Evolutionary conservation across 2,113 vertebrate genomes (phyloP), one percentile per base, ranked within the genome.

Genomic region (Platycercus adscitus): DNA sequence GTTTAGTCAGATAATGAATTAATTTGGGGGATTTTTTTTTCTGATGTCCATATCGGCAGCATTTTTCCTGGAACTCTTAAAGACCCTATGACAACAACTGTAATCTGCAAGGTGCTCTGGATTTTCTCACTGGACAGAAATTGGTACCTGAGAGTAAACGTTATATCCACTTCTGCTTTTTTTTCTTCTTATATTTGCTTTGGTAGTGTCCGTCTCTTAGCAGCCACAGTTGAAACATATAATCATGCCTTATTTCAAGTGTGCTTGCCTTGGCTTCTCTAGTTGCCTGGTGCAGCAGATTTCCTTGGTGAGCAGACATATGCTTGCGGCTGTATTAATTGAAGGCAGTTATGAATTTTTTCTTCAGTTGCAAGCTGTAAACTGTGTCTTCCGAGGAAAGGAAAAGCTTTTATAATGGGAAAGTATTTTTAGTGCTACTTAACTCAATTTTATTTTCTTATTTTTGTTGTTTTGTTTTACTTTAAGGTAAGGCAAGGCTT

Each of bases 101-200:
- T 89, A 89, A 90, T 93, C 39, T n/a, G 1, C 46, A 73, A 75
- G 76, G 80, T 81, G 65, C 55, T 96, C 95, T 95, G 90, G 92
- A 75, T 91, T 90, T 91, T 91, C 64, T 97, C 96, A 96, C 41
- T 2, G 3, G 39, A n/a, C 72, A 96, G 88, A 96, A 90, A 86
- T 88, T 88, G 52, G 76, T 95, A 96, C 93, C 93, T 47, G 23
- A 69, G 76, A 86, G 39, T 91, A 88, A 90, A 94, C 68, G 43
- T 81, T 96, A 50, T 53, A 95, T 81, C 28, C 28, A 72, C 46
- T 53, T 72, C 78, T 81, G 50, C 21, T 66, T 92, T 80, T 81
- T 76, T 87, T 79, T 3, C 24, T 75, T 53, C 71, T 81, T 71
- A 8, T 82, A 81, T 95, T 92, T 95, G 76, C 91, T 94, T 96